Base-by-base conservation (phyloP, 2,888 invertebrate species). In the Ectemnius cavifrons region DNA sequence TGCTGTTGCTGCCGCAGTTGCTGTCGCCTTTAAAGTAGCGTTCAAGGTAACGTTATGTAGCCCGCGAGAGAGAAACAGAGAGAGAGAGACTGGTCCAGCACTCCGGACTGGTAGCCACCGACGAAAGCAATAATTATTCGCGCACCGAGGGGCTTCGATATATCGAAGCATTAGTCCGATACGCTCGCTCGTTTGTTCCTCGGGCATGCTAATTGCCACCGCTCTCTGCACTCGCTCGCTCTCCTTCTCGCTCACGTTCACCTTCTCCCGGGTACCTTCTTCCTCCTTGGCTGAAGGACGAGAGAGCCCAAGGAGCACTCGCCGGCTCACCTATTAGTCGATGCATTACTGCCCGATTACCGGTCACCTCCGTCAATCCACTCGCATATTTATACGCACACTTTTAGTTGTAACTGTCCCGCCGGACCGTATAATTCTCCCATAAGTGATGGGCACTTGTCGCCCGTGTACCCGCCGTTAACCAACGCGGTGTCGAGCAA, bases 51-150 rank as follows among this genome's bases (percentile, higher is more conserved):
- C 63, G 46, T 68, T 59, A 61, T 37, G 46, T 45, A 49, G 62
- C 65, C 11, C 18, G 65, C 20, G 28, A 18, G 37, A 37, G 11
- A 37, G 37, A 4, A 0, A 37, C 8, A 37, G 37, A 37, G 37
- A 37, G 37, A 37, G 37, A 37, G 37, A 11, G 37, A 37, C 37
- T 37, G 37, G 37, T 8, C 37, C 37, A 8, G 37, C 37, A 37
- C 47, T 62, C 49, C 18, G 56, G 20, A n/a, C 60, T 67, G 75
- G 66, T 73, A 75, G 75, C 77, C 63, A 27, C 67, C 62, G 69
- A 71, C 73, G 71, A 78, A 67, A 75, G 77, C 83, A 81, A 87
- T 87, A 85, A 86, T 86, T 87, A 87, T 88, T 82, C 79, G 81
- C 73, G 79, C 82, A 73, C 71, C 72, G 63, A 49, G 75, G 59